Conservation (phyloP, 2,888 invertebrate genomes). For the Caenorhabditis doughertyi region DNA sequence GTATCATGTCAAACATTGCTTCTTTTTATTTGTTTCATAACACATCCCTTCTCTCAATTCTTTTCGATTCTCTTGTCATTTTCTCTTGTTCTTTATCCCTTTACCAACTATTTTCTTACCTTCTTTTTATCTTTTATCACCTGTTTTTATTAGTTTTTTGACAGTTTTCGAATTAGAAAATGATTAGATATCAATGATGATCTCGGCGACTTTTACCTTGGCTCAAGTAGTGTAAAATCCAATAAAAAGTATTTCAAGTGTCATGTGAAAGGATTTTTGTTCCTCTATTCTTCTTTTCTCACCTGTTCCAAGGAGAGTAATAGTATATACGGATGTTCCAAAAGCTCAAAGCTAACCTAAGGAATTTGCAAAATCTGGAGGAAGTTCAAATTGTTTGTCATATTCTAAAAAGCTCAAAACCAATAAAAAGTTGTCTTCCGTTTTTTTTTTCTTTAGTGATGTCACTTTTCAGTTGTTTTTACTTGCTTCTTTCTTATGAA, state of each 20-base stretch:
- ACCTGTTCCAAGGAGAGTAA: too few species aligned
- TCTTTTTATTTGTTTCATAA: conserved; percentile 46
- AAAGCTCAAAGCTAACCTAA: too few species aligned
- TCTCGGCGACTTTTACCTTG: conserved; percentile 1
- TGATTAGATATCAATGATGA: neutral
- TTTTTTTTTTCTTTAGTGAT: too few species aligned
- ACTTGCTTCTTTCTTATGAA: too few species aligned
- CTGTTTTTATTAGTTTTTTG: neutral
- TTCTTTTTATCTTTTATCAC: neutral
- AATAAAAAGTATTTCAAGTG: conserved; percentile 42
- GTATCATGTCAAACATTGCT: conserved; percentile 58
- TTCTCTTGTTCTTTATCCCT: conserved; percentile 3
- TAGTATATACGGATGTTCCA: too few species aligned
- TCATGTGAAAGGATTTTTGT: conserved; percentile 2
- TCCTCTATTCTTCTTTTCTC: conserved; percentile 27
- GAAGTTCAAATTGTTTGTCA: too few species aligned
- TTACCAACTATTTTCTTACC: neutral
- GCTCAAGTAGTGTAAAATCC: conserved; percentile 30
- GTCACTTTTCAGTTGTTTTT: too few species aligned
- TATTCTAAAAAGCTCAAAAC: too few species aligned
- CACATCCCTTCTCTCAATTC: neutral
- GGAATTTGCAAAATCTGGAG: too few species aligned
- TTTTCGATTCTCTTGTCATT: conserved; percentile 1
- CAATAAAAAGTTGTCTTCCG: too few species aligned
- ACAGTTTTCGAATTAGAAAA: neutral